Evolutionary conservation across 2,797 vertebrate genomes (phyloP).

Genomic region (Semotilus atromaculatus): DNA sequence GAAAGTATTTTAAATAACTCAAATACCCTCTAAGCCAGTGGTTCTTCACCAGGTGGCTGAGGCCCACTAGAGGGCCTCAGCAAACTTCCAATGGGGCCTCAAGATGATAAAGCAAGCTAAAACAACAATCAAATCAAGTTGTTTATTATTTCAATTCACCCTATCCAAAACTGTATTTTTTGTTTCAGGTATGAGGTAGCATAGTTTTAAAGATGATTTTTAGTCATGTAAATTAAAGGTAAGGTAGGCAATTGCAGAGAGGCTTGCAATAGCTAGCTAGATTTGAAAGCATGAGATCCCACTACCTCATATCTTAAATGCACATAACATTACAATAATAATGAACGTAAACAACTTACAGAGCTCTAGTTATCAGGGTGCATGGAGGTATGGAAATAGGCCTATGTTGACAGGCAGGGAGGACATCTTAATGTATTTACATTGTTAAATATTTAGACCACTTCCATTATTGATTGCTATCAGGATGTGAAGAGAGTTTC

Average conservation of each 20-base stretch:
- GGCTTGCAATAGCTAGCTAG: background rate
- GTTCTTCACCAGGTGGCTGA: background rate
- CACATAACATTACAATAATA: background rate
- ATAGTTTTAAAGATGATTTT: background rate
- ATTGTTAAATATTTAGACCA: no score
- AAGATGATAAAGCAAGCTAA: background rate
- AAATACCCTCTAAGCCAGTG: background rate
- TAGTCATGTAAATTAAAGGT: background rate
- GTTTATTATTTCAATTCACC: background rate
- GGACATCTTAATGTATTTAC: no score
- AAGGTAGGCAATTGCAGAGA: background rate
- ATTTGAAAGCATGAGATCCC: background rate
- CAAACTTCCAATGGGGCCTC: background rate
- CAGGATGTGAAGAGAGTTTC: no score
- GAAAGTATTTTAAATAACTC: constrained; percentile 58
- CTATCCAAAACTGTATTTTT: background rate
- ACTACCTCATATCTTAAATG: background rate
- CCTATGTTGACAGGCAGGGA: no score
- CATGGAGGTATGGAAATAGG: no score
- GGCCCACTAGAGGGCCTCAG: background rate
- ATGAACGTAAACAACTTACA: background rate
- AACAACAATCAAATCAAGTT: background rate
- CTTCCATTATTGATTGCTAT: no score
- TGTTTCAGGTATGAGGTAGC: background rate
- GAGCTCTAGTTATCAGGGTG: no score